A percentile compares a stretch with the other conserved stretches of the same genome.
Evolutionary conservation across 2,113 vertebrate genomes (phyloP).

Genomic region (Muntiacus reevesi): DNA sequence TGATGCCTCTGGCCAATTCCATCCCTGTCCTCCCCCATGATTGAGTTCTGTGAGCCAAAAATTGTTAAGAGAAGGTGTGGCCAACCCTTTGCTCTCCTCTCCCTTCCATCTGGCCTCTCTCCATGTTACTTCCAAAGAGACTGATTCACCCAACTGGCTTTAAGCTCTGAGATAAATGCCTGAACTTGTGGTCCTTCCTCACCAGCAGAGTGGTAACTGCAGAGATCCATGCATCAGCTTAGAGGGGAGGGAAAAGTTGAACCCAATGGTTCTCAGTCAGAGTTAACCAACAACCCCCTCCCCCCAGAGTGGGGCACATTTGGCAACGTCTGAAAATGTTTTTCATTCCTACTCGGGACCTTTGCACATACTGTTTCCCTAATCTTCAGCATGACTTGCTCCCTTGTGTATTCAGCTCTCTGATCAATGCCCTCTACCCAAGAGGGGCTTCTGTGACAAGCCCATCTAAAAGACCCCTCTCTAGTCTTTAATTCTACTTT

Average conservation of each 20-base stretch:
- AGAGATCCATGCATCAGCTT: not conserved
- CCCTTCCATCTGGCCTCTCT: not conserved
- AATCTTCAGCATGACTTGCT: not conserved
- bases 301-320: accelerated
- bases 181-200: not conserved
- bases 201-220: not conserved
- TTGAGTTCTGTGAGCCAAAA: not conserved
- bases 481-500: not conserved
- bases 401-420: not conserved
- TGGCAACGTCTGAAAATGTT: not conserved
- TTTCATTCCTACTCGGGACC: not conserved
- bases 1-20: not conserved
- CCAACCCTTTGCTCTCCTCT: not conserved
- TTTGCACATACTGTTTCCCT: not conserved
- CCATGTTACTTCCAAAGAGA: not conserved
- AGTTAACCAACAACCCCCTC: not conserved
- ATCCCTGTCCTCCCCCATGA: not conserved
- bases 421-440: not conserved
- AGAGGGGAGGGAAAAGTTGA: not conserved
- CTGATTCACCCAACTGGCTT: not conserved
- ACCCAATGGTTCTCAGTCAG: not conserved
- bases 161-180: not conserved
- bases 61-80: not conserved
- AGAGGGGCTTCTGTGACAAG: not conserved
- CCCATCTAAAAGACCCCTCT: not conserved